Conservation (phyloP, 2,113 vertebrate species). For the Silurus meridionalis region DNA sequence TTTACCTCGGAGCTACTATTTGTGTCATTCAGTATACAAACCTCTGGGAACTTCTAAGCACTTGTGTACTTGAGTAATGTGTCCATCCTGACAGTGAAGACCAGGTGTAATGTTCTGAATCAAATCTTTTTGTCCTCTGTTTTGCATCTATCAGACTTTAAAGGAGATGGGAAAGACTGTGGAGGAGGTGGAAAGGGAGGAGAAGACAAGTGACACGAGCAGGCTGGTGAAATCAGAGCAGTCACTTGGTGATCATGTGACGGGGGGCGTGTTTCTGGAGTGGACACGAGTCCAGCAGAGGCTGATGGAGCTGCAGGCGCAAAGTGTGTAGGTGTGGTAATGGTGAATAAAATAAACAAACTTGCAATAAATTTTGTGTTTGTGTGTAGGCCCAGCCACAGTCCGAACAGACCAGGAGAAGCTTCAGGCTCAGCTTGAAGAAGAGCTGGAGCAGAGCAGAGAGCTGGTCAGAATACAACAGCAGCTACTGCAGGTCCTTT, state of each 20-base stretch:
- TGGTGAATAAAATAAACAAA: no score
- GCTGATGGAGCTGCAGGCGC: slow-evolving; percentile 52
- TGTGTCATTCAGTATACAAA: neutral
- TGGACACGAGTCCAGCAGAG: slow-evolving; percentile 70
- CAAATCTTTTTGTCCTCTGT: neutral
- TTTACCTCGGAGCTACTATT: no score
- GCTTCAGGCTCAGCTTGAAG: slow-evolving; percentile 67
- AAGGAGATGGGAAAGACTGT: slow-evolving; percentile 20
- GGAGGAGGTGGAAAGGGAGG: slow-evolving; percentile 2
- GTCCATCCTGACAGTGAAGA: neutral
- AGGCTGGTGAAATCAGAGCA: slow-evolving; percentile 63
- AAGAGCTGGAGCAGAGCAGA: slow-evolving; percentile 69
- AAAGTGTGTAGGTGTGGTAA: slow-evolving; percentile 53
- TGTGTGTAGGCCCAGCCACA: slow-evolving; percentile 50
- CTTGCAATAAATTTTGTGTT: neutral
- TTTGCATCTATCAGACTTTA: slow-evolving; percentile 54
- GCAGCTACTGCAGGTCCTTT: slow-evolving; percentile 71
- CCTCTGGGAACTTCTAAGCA: neutral
- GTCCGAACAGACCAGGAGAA: slow-evolving; percentile 74
- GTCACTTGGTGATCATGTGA: slow-evolving; percentile 65
- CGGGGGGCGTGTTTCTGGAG: slow-evolving; percentile 67
- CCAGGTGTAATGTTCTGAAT: neutral
- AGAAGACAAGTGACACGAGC: slow-evolving; percentile 38
- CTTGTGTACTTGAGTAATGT: neutral
- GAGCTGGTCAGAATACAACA: slow-evolving; percentile 71